Conservation (phyloP, 2,888 invertebrate genomes). For the Melanostoma mellinum region DNA sequence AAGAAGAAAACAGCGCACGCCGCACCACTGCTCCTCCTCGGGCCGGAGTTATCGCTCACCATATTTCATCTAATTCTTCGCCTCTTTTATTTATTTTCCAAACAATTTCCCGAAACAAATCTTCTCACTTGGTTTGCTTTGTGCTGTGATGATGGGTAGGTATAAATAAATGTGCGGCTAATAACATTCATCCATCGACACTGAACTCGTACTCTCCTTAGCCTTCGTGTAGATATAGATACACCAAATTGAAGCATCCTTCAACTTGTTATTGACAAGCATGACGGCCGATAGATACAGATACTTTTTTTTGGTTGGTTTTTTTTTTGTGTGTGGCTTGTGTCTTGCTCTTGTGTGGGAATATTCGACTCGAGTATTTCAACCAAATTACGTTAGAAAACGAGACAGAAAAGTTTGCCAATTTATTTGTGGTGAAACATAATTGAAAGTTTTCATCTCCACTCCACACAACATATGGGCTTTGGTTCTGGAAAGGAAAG, state of each 20-base stretch:
- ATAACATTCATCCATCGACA: conserved; percentile 66
- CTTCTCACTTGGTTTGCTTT: conserved; percentile 33
- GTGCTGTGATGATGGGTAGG: conserved; percentile 35
- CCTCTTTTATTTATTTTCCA: conserved; percentile 61
- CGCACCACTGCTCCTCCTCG: conserved; percentile 31
- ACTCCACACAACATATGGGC: conserved; percentile 8
- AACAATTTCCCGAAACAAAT: conserved; percentile 70
- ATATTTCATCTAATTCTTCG: conserved; percentile 60
- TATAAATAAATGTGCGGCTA: conserved; percentile 67
- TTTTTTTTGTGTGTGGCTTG: background rate
- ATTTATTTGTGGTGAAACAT: conserved; percentile 55
- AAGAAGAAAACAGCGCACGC: background rate
- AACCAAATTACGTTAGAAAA: conserved; percentile 22
- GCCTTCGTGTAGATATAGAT: too few relatives aligned
- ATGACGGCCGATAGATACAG: conserved; percentile 12
- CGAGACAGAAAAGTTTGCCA: conserved; percentile 50
- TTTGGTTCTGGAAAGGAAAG: conserved; percentile 5
- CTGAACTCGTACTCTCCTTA: background rate
- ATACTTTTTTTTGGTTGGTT: conserved; percentile 12
- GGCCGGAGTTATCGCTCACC: conserved; percentile 51
- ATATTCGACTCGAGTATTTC: background rate
- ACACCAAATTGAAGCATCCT: conserved; percentile 60
- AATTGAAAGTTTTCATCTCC: conserved; percentile 67
- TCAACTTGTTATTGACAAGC: conserved; percentile 47
- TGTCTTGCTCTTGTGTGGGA: too few relatives aligned